A percentile compares a stretch with the other conserved stretches of the same genome.
Conservation (phyloP, 2,888 invertebrate species). For the Crossocerus cetratus region DNA sequence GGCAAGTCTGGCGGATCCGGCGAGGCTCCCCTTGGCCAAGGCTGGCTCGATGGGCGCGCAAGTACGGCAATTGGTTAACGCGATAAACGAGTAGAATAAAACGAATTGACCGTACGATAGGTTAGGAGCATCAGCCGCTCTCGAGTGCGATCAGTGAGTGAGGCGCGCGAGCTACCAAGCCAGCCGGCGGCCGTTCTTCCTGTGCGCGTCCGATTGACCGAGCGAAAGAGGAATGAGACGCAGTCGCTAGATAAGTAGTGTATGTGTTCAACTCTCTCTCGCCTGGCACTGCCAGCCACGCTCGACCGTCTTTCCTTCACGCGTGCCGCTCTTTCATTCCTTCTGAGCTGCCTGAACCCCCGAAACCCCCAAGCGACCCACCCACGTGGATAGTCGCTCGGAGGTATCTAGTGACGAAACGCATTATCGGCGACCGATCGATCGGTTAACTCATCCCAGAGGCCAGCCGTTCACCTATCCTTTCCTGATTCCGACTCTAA, state of each 20-base stretch:
- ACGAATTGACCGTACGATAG: constrained; percentile 59
- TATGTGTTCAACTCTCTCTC: constrained; percentile 1
- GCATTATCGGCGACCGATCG: constrained; percentile 43
- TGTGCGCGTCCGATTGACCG: constrained; percentile 57
- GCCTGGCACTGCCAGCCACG: constrained; percentile 67
- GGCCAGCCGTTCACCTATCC: constrained; percentile 27
- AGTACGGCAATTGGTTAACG: constrained; percentile 62
- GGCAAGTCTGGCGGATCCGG: neutral
- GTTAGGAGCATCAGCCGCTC: constrained; percentile 55
- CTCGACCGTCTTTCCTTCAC: constrained; percentile 52
- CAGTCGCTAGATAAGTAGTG: constrained; percentile 33
- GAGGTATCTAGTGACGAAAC: constrained; percentile 40
- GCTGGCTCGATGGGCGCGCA: constrained; percentile 22
- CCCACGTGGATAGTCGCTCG: constrained; percentile 33
- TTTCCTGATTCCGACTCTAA: constrained; percentile 44
- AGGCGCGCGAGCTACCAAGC: neutral
- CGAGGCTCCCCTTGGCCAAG: constrained; percentile 15
- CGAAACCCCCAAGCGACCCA: too few relatives aligned
- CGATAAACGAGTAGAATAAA: constrained; percentile 62
- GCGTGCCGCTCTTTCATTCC: constrained; percentile 17
- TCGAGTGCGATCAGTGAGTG: constrained; percentile 34
- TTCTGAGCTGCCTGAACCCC: too few relatives aligned
- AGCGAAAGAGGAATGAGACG: constrained; percentile 55
- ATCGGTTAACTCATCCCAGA: constrained; percentile 34
- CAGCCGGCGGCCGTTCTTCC: constrained; percentile 56